Base-by-base conservation (phyloP, 2,797 vertebrate species). In the Mastacembelus armatus region DNA sequence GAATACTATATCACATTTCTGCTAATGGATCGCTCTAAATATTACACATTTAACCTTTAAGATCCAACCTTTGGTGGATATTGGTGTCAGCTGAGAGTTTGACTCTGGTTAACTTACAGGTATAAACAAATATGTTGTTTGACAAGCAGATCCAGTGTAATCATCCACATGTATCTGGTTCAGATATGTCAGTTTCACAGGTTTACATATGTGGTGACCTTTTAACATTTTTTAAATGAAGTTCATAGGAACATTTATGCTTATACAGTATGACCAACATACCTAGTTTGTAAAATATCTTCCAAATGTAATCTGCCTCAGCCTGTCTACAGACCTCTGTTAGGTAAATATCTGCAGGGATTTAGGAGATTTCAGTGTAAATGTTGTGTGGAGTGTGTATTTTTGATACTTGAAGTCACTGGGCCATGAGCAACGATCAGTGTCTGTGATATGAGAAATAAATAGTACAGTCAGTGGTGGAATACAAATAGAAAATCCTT, bases 131-230 rank as follows among this genome's bases (percentile, higher is more conserved):
- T 36, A 61, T 43, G 48, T 36, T 67, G 60, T 63, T 10, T 26
- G 21, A 29, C 29, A 16, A n/a, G 52, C 33, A 56, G 14, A 74
- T 71, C 4, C 0, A 3, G 50, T 32, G 22, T 45, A 65, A 32
- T 48, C 26, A 48, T 74, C 27, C 24, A 40, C 64, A 56, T 78
- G 57, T 73, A 63, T 68, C 32, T 1, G 33, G 1, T 45, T 74
- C 30, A 14, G 12, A 15, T 33, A 11, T 18, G 32, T 55, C n/a
- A 47, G 32, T 26, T 21, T 57, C 30, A 33, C 47, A 45, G 7
- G 19, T 42, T 56, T 55, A 38, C 45, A 21, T 52, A 39, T 30
- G 26, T 0, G 15, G 12, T 42, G 27, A 32, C 47, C 39, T 63
- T 16, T 59, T 30, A 8, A 39, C 21, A 1, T 30, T 39, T 61